Conservation (phyloP, 2,113 vertebrate genomes). For the Brachyistius frenatus region DNA sequence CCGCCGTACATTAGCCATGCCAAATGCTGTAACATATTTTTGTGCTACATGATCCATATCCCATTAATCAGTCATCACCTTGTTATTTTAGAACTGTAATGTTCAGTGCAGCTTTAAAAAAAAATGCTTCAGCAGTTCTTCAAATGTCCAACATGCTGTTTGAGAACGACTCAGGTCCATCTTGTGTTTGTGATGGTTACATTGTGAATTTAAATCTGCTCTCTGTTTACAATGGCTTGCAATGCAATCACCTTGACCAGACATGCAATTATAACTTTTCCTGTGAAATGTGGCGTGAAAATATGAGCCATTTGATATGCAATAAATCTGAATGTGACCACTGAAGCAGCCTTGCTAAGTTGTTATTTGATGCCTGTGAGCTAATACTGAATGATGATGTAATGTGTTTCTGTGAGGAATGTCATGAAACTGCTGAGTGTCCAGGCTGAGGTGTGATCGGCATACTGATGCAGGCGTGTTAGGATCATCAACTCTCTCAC, state of each 20-base stretch:
- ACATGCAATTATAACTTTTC: constrained; percentile 6
- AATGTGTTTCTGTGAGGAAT: constrained; percentile 51
- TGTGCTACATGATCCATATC: constrained; percentile 3
- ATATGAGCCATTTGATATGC: constrained; percentile 17
- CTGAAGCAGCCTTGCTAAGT: background rate
- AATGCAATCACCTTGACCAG: background rate
- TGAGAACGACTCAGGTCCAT: background rate
- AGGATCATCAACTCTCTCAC: constrained; percentile 7
- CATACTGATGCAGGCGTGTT: background rate
- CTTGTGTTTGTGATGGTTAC: background rate
- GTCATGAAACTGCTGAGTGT: constrained; percentile 41
- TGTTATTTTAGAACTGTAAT: background rate
- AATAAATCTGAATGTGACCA: constrained; percentile 5
- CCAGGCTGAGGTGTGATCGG: constrained; percentile 12
- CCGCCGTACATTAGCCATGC: background rate
- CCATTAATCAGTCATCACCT: constrained; percentile 26
- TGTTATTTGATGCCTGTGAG: constrained; percentile 6
- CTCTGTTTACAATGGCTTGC: background rate
- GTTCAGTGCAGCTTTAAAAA: background rate
- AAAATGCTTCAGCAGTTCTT: background rate
- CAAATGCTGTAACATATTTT: background rate
- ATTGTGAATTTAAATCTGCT: background rate
- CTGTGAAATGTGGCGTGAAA: background rate
- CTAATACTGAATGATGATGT: constrained; percentile 50
- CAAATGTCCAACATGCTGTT: background rate